phyloP scores from a whole-genome alignment of 2,113 vertebrate species.

The Erinaceus europaeus region DNA sequence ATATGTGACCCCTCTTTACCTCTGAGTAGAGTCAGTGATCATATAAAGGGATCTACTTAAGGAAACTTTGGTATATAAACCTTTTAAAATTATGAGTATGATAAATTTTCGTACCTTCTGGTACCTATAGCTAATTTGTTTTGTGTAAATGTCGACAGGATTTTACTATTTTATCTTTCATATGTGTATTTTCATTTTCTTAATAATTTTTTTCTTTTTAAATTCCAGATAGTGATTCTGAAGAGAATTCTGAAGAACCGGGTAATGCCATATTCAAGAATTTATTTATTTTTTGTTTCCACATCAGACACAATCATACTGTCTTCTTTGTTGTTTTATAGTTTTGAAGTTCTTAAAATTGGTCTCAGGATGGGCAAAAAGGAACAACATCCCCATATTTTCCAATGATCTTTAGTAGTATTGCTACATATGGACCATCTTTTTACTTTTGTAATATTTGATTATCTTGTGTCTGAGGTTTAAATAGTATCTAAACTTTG shows the following conservation, averaged over 20 bases:
- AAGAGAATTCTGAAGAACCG: neutral
- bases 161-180: neutral
- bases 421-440: neutral
- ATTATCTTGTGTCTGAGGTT: neutral
- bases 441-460: neutral
- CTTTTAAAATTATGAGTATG: neutral
- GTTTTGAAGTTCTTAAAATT: neutral
- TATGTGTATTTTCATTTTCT: neutral
- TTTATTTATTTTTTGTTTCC: neutral
- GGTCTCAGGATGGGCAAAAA: neutral
- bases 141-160: neutral
- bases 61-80: neutral
- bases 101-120: neutral
- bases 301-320: neutral
- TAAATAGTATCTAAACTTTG: neutral
- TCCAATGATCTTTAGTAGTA: neutral
- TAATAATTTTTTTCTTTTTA: neutral
- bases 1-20: neutral
- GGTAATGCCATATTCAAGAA: neutral
- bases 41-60: neutral
- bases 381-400: rapidly evolving
- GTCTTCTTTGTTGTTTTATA: neutral
- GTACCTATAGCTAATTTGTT: neutral
- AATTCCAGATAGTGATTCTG: neutral
- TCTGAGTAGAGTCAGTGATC: neutral